Conservation (phyloP, 2,888 invertebrate genomes). For the Chymomyza procnemis region DNA sequence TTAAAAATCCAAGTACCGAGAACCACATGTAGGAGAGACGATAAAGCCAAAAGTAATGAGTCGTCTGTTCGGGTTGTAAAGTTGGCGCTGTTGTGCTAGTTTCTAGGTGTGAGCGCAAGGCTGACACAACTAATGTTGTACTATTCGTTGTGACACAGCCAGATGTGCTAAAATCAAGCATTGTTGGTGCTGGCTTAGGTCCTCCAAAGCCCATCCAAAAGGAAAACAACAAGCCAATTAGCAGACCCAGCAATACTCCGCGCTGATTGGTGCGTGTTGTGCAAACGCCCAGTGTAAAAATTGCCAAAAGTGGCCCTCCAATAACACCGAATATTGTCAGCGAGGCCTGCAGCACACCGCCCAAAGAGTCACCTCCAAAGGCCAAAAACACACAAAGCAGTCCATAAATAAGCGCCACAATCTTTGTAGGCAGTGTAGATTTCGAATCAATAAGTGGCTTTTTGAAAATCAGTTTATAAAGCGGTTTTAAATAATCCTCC, state of each 20-base stretch:
- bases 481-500: slow-evolving; percentile 88
- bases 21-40: slow-evolving; percentile 87
- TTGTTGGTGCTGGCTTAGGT: slow-evolving; percentile 82
- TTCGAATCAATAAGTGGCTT: slow-evolving; percentile 77
- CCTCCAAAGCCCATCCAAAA: slow-evolving; percentile 92
- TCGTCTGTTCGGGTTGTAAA: slow-evolving; percentile 18
- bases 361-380: slow-evolving; percentile 88
- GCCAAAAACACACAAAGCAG: slow-evolving; percentile 88
- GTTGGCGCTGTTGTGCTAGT: slow-evolving; percentile 5
- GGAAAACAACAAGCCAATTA: slow-evolving; percentile 83
- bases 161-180: slow-evolving; percentile 81
- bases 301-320: slow-evolving; percentile 90
- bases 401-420: slow-evolving; percentile 87
- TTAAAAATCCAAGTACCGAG: slow-evolving; percentile 80
- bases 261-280: slow-evolving; percentile 85
- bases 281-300: slow-evolving; percentile 92
- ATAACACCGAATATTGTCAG: slow-evolving; percentile 92
- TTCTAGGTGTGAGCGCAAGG: slow-evolving; percentile 10
- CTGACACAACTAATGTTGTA: slow-evolving; percentile 27
- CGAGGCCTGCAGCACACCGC: slow-evolving; percentile 90
- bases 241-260: slow-evolving; percentile 85
- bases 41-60: slow-evolving; percentile 80
- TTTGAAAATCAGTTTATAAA: slow-evolving; percentile 78
- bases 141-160: slow-evolving; percentile 79
- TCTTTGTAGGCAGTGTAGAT: slow-evolving; percentile 82